Evolutionary conservation across 2,113 vertebrate genomes (phyloP).

Genomic region (Pampusana beccarii): DNA sequence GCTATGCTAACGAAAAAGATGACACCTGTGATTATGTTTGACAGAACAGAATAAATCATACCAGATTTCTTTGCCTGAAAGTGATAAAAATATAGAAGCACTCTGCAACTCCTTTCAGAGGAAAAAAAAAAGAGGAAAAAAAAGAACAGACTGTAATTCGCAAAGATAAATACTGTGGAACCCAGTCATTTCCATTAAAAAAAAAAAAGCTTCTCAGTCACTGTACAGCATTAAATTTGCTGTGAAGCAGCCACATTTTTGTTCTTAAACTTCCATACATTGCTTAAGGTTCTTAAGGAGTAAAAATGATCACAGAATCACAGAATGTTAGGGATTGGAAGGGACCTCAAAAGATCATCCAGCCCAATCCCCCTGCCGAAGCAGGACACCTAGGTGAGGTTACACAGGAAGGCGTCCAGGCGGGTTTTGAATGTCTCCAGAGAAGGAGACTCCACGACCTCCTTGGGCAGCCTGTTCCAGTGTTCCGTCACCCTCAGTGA

Average conservation of each 20-base stretch:
- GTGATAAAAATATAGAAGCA: background rate
- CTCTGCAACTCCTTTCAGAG: background rate
- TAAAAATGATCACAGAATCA: too few species aligned
- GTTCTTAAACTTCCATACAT: background rate
- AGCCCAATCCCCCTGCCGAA: too few species aligned
- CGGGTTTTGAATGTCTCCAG: too few species aligned
- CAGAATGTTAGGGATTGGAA: too few species aligned
- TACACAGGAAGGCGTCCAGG: too few species aligned
- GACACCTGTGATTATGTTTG: background rate
- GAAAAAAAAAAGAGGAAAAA: background rate
- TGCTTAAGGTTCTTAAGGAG: background rate
- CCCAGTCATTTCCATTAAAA: background rate
- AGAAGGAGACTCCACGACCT: too few species aligned
- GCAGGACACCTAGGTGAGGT: too few species aligned
- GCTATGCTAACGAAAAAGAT: background rate
- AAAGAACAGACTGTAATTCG: background rate
- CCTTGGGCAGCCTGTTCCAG: too few species aligned
- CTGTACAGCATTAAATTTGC: background rate
- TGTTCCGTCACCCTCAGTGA: too few species aligned
- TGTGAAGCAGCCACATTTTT: background rate
- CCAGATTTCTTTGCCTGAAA: background rate
- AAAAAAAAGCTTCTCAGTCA: background rate
- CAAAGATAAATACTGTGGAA: background rate
- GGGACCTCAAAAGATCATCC: too few species aligned
- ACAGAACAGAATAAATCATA: background rate